These are phyloP conservation scores for Tyto alba DNA, from an alignment of 2,113 vertebrate genomes.

Conservation along the genomic window DNA sequence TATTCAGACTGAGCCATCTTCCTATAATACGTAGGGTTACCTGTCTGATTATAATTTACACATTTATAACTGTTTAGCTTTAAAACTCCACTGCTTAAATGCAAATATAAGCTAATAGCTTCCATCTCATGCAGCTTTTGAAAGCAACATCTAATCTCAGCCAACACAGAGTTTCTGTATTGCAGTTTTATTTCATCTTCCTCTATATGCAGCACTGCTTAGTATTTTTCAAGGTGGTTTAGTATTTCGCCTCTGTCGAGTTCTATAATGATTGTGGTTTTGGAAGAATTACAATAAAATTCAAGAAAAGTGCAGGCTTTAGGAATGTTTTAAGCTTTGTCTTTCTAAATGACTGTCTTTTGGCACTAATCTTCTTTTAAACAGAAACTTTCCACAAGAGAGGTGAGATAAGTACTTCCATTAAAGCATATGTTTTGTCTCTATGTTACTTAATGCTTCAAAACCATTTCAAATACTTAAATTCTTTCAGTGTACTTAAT, in stretches of 20 bases:
- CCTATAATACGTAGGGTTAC: background rate
- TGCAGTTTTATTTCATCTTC: background rate
- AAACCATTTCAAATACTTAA: background rate
- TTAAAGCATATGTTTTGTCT: background rate
- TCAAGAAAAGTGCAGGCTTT: background rate
- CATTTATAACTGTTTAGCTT: background rate
- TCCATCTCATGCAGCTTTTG: background rate
- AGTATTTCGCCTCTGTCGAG: background rate
- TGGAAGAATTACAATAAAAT: background rate
- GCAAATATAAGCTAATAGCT: slow-evolving; percentile 25
- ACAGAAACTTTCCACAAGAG: background rate
- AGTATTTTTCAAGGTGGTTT: background rate
- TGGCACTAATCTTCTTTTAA: background rate
- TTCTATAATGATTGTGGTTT: background rate
- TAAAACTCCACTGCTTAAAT: slow-evolving; percentile 15
- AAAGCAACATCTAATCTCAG: background rate
- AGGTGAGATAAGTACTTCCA: background rate
- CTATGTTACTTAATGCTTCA: background rate
- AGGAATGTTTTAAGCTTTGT: background rate
- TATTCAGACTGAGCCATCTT: slow-evolving; percentile 12
- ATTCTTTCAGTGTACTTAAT: background rate
- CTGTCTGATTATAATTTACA: slow-evolving; percentile 22
- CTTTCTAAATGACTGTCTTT: background rate
- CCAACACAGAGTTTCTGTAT: background rate
- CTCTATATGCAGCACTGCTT: background rate